These are phyloP conservation scores for Aspidoscelis tigris DNA, from an alignment of 2,113 vertebrate genomes.

Conservation along the genomic window DNA sequence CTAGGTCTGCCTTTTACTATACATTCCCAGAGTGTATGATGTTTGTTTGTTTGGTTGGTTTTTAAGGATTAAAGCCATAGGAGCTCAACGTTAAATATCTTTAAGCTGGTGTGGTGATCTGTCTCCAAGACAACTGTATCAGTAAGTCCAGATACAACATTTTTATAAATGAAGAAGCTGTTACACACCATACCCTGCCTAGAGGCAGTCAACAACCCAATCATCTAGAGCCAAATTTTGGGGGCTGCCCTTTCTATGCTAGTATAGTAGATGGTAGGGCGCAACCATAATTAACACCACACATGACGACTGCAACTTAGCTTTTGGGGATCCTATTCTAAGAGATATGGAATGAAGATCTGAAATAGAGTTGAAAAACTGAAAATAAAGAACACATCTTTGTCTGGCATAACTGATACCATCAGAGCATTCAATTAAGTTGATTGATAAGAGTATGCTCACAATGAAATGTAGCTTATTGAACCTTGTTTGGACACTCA, in stretches of 20 bases:
- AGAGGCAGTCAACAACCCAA: neutral
- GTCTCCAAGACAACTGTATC: neutral
- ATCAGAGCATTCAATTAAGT: constrained; percentile 58
- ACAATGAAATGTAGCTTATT: constrained; percentile 46
- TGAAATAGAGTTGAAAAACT: neutral
- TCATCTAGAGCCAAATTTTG: neutral
- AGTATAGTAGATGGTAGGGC: neutral
- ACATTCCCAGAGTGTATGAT: neutral
- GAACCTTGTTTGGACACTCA: constrained; percentile 60
- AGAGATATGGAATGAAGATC: constrained; percentile 23
- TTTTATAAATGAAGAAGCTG: neutral
- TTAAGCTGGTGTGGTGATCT: too few relatives aligned
- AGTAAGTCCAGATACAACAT: neutral
- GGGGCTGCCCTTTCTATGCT: neutral
- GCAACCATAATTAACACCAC: neutral
- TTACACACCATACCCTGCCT: neutral
- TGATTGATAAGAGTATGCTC: constrained; percentile 61
- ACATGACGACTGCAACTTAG: constrained; percentile 2
- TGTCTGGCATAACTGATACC: constrained; percentile 51
- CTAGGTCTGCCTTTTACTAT: too few relatives aligned
- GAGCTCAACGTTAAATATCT: too few relatives aligned
- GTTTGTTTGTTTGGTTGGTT: too few relatives aligned
- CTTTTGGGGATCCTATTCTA: constrained; percentile 13
- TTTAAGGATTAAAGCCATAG: too few relatives aligned
- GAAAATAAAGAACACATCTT: constrained; percentile 4